Evolutionary conservation across 2,797 vertebrate species (phyloP).

Genomic region (Triplophysa bombifrons): DNA sequence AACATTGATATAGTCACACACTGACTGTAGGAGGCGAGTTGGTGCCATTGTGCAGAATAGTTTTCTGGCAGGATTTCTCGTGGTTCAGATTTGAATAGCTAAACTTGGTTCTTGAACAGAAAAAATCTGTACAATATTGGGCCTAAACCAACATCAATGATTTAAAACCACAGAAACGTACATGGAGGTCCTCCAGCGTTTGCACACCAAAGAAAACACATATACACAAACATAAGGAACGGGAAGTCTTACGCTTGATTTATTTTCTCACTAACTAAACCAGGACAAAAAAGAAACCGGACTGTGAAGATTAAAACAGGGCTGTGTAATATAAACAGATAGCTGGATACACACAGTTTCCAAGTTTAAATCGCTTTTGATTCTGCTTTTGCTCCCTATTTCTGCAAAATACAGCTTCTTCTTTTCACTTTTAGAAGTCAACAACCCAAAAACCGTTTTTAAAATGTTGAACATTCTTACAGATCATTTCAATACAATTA

Average conservation of each 20-base stretch:
- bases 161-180: not conserved
- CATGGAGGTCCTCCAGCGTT: not conserved
- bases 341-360: conserved; percentile 16
- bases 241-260: not conserved
- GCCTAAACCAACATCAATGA: conserved; percentile 17
- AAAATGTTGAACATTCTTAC: too few relatives aligned
- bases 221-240: too few relatives aligned
- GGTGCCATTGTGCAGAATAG: not conserved
- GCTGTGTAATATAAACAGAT: not conserved
- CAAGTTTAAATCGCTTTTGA: conserved; percentile 17
- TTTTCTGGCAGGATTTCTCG: not conserved
- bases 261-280: conserved; percentile 5
- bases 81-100: not conserved
- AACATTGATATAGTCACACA: not conserved
- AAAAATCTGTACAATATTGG: not conserved
- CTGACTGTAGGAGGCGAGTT: not conserved
- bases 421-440: not conserved
- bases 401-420: not conserved
- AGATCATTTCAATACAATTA: too few relatives aligned
- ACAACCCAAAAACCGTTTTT: too few relatives aligned
- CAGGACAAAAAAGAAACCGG: not conserved
- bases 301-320: conserved; percentile 1
- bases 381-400: not conserved
- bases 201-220: conserved; percentile 2
- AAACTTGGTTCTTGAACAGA: not conserved